Evolutionary conservation across 2,113 vertebrate genomes (phyloP).

Genomic region (Callopanchax toddi): DNA sequence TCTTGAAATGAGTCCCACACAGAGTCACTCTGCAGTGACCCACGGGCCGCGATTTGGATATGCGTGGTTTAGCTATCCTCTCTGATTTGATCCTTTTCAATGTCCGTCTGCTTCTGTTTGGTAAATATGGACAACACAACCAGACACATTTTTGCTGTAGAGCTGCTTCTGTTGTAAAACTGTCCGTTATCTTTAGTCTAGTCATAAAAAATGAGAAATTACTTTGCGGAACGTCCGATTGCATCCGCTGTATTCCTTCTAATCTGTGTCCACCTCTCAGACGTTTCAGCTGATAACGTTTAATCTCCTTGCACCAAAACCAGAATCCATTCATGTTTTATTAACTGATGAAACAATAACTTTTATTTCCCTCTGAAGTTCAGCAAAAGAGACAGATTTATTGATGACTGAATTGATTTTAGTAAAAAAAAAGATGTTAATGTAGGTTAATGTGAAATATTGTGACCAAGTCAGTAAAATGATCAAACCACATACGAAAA

Average conservation of each 20-base stretch:
- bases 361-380: too few relatives aligned
- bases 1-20: too few relatives aligned
- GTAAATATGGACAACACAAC: background rate
- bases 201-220: conserved; percentile 2
- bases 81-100: background rate
- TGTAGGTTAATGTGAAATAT: too few relatives aligned
- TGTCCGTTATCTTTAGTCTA: conserved; percentile 1
- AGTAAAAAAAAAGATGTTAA: too few relatives aligned
- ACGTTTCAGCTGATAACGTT: background rate
- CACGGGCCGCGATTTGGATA: too few relatives aligned
- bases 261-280: background rate
- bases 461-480: too few relatives aligned
- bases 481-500: too few relatives aligned
- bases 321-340: background rate
- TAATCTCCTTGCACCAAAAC: background rate
- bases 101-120: background rate
- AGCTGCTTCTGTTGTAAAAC: background rate
- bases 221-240: conserved; percentile 4
- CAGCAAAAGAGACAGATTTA: too few relatives aligned
- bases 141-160: background rate
- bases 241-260: background rate
- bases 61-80: background rate
- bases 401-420: too few relatives aligned
- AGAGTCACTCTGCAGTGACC: too few relatives aligned
- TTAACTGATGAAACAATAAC: too few relatives aligned